Base-by-base conservation (phyloP, 2,113 vertebrate genomes). In the Eurypyga helias region DNA sequence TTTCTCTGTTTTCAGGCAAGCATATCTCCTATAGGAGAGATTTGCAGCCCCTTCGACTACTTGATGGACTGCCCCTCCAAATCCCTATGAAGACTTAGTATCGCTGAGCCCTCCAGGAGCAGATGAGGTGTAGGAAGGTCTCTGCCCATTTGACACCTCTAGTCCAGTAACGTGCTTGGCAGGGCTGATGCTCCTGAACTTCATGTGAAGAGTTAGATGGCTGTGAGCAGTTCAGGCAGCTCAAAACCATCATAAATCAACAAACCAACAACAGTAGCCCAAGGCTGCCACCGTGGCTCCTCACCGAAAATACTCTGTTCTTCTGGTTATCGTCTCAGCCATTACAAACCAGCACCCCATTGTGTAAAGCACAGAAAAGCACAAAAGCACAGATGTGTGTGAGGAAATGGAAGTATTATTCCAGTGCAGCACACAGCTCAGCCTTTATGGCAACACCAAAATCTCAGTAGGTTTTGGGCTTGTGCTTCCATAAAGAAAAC, bases 361-460 rank as follows among this genome's bases (percentile, higher is more conserved):
- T 83, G 89, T 83, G 82, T 91, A 84, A 82, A 80, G 75, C 77
- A 90, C 65, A 95, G 87, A 38, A 82, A 95, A 87, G 61, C 72
- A 91, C 83, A 95, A 91, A 91, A 92, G 69, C 72, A 94, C 91
- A 95, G 78, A 96, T 69, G 61, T 45, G 66, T 61, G 73, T 69
- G 87, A 96, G 81, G 84, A 92, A 95, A 93, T 48, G 28, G 38
- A 97, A 93, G 76, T 60, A 67, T 65, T 89, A 92, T 84, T 92
- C 65, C 29, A 45, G 70, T 28, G 72, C 72, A 93, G 62, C 38
- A 66, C 77, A 82, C 51, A 19, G 69, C 64, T 89, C 84, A 66
- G 11, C 49, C 93, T 86, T 95, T 80, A 88, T 13, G 71, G 83
- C 84, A 97, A 66, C 89, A 94, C 73, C 89, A 93, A 95, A 91